A percentile compares a stretch with the other conserved stretches of the same genome.
Conservation (phyloP, 2,113 vertebrate genomes). For the Spizaetus ornatus region DNA sequence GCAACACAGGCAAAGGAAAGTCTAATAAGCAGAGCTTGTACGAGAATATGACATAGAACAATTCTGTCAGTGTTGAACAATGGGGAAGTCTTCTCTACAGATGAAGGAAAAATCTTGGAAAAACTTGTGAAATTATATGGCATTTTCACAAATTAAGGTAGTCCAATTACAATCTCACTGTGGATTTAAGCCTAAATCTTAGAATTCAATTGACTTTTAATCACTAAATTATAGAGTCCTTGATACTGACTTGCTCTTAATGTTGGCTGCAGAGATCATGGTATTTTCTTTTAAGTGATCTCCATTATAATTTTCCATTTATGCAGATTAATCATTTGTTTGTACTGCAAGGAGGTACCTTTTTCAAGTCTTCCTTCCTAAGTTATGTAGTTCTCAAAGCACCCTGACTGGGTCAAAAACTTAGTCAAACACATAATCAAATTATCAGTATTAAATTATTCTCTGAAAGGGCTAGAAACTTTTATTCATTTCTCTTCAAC, state of each 20-base stretch:
- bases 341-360: not conserved
- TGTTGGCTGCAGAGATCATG: not conserved
- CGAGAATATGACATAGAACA: not conserved
- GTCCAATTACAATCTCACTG: not conserved
- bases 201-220: not conserved
- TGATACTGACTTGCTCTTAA: not conserved
- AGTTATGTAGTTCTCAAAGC: not conserved
- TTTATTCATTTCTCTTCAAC: not conserved
- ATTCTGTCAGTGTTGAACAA: not conserved
- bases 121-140: not conserved
- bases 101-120: not conserved
- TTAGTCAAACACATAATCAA: not conserved
- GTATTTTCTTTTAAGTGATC: not conserved
- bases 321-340: not conserved
- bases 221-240: not conserved
- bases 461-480: not conserved
- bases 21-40: not conserved
- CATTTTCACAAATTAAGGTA: not conserved
- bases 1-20: not conserved
- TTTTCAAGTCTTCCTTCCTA: not conserved
- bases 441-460: not conserved
- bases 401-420: not conserved
- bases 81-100: not conserved
- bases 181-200: not conserved
- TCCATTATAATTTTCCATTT: not conserved